Base-by-base conservation (phyloP, 37 sponge, comb jelly and placozoan genomes). In the Ephydatia muelleri region DNA sequence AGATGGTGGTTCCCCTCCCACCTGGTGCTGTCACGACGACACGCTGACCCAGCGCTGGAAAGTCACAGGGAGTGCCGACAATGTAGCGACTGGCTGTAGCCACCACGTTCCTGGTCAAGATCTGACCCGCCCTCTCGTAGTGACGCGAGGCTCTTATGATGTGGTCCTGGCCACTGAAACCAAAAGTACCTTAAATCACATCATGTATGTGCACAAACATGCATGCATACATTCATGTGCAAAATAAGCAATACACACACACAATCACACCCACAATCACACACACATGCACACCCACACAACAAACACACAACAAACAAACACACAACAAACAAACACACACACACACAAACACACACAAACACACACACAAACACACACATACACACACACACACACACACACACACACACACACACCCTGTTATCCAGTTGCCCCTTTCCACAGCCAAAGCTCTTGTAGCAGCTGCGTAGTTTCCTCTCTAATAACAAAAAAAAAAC, bases 71-170 rank as follows among this genome's bases (percentile, higher is more conserved):
- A 12, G 70, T 67, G 19, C 88, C 92, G 16, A 49, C 19, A 29
- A 91, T 91, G 65, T 80, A 91, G 71, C 73, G 37, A 65, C 75
- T 93, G 14, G 86, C 92, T 22, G 95, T 89, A 64, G 86, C 75
- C 66, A 95, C 95, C 6, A 79, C 73, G 4, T 69, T 79, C 19
- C 90, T 77, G 22, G 91, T 95, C 43, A 95, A 68, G 2, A 86
- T 95, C 73, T 95, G 95, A 22, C 90, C 95, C 6, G 95, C 95
- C 73, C 90, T 43, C 80, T 95, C 95, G 76, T 95, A 95, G 76
- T 95, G 95, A 1, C 95, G 86, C 5, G 93, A 85, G 29, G 95
- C 95, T 74, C 95, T 86, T n/a, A 95, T 86, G 40, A 92, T 82
- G 36, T 77, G 87, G 57, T 92, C 92, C 39, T 80, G 78, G 11